Evolutionary conservation across 1,140 invertebrate species (phyloP).

Genomic region (Diabrotica virgifera): DNA sequence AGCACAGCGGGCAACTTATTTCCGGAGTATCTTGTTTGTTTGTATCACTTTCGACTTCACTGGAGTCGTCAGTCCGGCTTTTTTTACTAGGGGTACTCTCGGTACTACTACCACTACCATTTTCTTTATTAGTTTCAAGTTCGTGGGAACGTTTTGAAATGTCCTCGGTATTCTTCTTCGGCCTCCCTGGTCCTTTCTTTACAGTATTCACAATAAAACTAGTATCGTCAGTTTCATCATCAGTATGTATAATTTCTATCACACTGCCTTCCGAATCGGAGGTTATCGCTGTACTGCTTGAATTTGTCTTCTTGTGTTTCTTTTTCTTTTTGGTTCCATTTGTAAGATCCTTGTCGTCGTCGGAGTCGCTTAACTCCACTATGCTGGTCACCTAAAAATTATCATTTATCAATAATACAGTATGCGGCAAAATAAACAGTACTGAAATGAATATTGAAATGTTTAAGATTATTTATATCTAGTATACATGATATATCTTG

Average conservation of each 20-base stretch:
- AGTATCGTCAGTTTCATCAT: conserved; percentile 26
- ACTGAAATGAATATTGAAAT: too few species aligned
- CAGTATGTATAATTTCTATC: conserved; percentile 32
- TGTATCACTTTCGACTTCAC: conserved; percentile 14
- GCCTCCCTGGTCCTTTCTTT: conserved; percentile 31
- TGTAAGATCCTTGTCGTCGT: conserved; percentile 35
- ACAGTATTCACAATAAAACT: not conserved
- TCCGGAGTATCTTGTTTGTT: conserved; percentile 25
- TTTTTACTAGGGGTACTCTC: conserved; percentile 20
- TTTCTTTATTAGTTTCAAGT: not conserved
- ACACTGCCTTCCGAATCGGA: conserved; percentile 27
- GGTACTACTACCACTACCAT: not conserved
- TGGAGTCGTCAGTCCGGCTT: conserved; percentile 20
- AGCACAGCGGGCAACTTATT: conserved; percentile 54
- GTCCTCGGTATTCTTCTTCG: conserved; percentile 22
- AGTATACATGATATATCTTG: too few species aligned
- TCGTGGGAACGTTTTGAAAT: not conserved
- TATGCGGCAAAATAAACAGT: too few species aligned
- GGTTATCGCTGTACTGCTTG: conserved; percentile 9
- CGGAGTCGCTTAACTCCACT: conserved; percentile 41
- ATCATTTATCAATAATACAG: not conserved
- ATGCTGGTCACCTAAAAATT: conserved; percentile 34
- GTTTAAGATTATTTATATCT: too few species aligned
- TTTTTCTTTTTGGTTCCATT: conserved; percentile 25
- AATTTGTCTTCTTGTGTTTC: conserved; percentile 24